Evolutionary conservation across 1,140 invertebrate genomes (phyloP).

Genomic region (Drosophila equinoxialis): DNA sequence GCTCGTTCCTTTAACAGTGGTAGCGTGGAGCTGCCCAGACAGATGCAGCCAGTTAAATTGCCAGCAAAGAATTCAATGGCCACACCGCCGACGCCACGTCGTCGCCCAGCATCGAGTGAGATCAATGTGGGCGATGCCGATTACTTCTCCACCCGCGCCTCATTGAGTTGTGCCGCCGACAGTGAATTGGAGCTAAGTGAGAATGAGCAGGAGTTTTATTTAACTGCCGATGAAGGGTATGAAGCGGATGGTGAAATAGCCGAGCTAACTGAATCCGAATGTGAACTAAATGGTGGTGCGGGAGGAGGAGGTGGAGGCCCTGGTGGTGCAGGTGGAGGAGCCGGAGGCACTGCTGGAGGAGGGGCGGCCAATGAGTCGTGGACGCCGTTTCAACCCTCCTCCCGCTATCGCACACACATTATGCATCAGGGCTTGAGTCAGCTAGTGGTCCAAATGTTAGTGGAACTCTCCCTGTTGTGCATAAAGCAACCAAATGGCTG

Average conservation of each 20-base stretch:
- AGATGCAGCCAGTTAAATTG: constrained; percentile 55
- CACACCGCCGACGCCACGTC: constrained; percentile 51
- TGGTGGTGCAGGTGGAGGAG: background rate
- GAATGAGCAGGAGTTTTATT: constrained; percentile 73
- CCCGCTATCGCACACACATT: constrained; percentile 70
- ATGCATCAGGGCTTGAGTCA: constrained; percentile 77
- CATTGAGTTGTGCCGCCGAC: constrained; percentile 71
- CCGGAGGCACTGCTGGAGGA: background rate
- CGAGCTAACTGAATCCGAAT: constrained; percentile 69
- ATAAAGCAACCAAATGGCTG: constrained; percentile 71
- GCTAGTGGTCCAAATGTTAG: constrained; percentile 76
- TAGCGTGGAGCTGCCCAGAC: constrained; percentile 60
- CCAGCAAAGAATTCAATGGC: constrained; percentile 66
- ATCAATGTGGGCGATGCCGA: constrained; percentile 62
- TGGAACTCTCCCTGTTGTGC: constrained; percentile 70
- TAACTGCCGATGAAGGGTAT: constrained; percentile 80
- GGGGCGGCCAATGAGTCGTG: constrained; percentile 58
- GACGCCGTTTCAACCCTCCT: constrained; percentile 74
- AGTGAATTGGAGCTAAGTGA: constrained; percentile 78
- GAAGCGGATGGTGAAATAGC: constrained; percentile 80
- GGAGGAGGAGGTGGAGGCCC: background rate
- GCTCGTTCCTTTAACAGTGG: constrained; percentile 68
- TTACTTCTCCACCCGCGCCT: constrained; percentile 73
- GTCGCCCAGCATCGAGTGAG: constrained; percentile 62
- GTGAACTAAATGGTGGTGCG: constrained; percentile 49